phyloP scores from a whole-genome alignment of 2,888 invertebrate genomes.

The Yponomeuta cagnagella region DNA sequence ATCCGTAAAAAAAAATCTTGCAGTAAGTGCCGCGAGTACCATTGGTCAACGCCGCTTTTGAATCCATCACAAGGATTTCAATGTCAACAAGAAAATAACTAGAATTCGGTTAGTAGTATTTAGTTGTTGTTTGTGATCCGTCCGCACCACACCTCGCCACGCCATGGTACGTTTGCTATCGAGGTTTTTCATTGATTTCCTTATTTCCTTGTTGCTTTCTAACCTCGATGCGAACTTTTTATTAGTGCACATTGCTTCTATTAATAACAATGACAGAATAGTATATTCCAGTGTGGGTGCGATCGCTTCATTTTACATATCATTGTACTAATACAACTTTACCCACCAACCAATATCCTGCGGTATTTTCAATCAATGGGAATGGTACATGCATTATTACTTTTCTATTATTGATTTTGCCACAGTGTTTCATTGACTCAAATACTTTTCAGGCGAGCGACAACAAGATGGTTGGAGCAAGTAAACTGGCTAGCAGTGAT shows the following conservation, averaged over 20 bases:
- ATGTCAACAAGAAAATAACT: constrained; percentile 11
- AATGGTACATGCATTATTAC: background rate
- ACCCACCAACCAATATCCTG: background rate
- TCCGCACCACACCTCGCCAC: constrained; percentile 28
- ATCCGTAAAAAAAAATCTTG: background rate
- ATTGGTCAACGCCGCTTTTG: background rate
- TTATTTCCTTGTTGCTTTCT: constrained; percentile 4
- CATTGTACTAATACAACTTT: background rate
- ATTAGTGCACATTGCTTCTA: constrained; percentile 7
- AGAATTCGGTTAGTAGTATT: constrained; percentile 33
- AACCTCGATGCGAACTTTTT: background rate
- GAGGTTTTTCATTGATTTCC: background rate
- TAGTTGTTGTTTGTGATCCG: constrained; percentile 38
- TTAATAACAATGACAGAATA: constrained; percentile 9
- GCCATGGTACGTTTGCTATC: constrained; percentile 46
- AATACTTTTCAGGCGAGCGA: constrained; percentile 43
- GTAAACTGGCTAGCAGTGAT: constrained; percentile 54
- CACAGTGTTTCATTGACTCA: background rate
- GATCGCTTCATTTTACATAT: background rate
- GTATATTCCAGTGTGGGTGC: background rate
- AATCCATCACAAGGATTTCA: constrained; percentile 8
- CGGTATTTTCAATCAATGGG: background rate
- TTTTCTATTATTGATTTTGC: background rate
- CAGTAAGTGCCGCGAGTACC: background rate
- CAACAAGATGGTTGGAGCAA: constrained; percentile 54